A percentile compares a stretch with the other conserved stretches of the same genome.
Evolutionary conservation across 2,888 invertebrate species (phyloP).

Genomic region (Alentia gelatinosa): DNA sequence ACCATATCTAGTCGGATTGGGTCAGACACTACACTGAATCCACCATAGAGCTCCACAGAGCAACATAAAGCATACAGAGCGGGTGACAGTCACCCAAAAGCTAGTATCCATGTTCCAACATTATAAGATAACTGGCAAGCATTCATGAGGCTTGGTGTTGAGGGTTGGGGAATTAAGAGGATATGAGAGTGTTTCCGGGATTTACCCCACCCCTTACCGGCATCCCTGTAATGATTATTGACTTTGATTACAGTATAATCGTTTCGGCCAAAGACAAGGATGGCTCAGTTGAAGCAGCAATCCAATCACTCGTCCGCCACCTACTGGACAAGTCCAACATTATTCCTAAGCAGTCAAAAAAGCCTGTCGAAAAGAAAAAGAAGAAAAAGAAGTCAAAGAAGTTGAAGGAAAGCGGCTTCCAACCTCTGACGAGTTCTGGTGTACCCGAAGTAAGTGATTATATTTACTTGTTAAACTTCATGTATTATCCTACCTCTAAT

Average conservation of each 20-base stretch:
- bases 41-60: no score
- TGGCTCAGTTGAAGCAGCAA: conserved; percentile 70
- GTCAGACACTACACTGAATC: no score
- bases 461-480: no score
- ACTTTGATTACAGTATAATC: conserved; percentile 67
- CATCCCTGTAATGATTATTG: no score
- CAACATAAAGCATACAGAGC: no score
- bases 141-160: not conserved
- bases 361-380: not conserved
- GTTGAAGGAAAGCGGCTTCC: conserved; percentile 3
- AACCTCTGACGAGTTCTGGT: not conserved
- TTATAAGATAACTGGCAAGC: not conserved
- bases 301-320: conserved; percentile 72
- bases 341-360: conserved; percentile 4
- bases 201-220: no score
- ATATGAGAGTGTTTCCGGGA: no score
- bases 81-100: no score
- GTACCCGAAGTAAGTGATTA: not conserved
- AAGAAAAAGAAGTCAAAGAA: conserved; percentile 28
- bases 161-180: not conserved
- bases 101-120: no score
- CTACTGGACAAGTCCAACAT: conserved; percentile 67
- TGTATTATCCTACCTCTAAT: no score
- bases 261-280: conserved; percentile 73
- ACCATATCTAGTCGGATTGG: no score